A percentile compares a stretch with the other conserved stretches of the same genome.
These are phyloP conservation scores for Alviniconcha marisindica DNA, from an alignment of 1,140 invertebrate genomes.

Conservation along the genomic window DNA sequence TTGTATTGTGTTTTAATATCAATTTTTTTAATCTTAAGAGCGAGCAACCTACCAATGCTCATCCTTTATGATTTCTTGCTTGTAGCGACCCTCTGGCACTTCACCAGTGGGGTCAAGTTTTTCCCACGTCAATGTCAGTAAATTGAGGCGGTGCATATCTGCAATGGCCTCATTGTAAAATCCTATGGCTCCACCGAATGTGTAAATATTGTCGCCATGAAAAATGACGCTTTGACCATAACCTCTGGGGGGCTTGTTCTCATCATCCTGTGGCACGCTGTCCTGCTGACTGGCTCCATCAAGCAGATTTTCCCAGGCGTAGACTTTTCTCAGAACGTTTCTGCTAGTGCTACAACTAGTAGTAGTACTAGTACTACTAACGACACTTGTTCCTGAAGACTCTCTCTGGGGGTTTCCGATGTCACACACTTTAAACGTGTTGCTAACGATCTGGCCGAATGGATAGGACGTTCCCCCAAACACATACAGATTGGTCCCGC, in stretches of 20 bases:
- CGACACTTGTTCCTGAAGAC: background rate
- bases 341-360: too few species aligned
- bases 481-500: slow-evolving; percentile 48
- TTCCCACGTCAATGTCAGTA: slow-evolving; percentile 50
- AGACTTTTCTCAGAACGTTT: slow-evolving; percentile 30
- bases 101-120: slow-evolving; percentile 45
- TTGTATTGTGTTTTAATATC: too few species aligned
- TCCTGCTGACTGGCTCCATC: background rate
- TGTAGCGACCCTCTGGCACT: slow-evolving; percentile 52
- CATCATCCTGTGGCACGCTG: background rate
- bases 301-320: too few species aligned
- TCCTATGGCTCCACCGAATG: slow-evolving; percentile 56
- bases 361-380: too few species aligned
- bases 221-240: slow-evolving; percentile 57
- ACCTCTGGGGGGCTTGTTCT: slow-evolving; percentile 42
- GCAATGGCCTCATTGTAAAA: slow-evolving; percentile 54
- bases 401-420: background rate
- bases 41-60: slow-evolving; percentile 43
- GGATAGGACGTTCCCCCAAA: slow-evolving; percentile 57
- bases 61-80: slow-evolving; percentile 51
- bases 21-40: too few species aligned
- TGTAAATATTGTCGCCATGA: slow-evolving; percentile 47
- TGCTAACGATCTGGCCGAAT: slow-evolving; percentile 54
- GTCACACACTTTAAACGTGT: slow-evolving; percentile 48
- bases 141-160: slow-evolving; percentile 49